Evolutionary conservation across 1,140 invertebrate genomes (phyloP), one percentile per base, ranked within the genome.

Genomic region (Cotesia vestalis): DNA sequence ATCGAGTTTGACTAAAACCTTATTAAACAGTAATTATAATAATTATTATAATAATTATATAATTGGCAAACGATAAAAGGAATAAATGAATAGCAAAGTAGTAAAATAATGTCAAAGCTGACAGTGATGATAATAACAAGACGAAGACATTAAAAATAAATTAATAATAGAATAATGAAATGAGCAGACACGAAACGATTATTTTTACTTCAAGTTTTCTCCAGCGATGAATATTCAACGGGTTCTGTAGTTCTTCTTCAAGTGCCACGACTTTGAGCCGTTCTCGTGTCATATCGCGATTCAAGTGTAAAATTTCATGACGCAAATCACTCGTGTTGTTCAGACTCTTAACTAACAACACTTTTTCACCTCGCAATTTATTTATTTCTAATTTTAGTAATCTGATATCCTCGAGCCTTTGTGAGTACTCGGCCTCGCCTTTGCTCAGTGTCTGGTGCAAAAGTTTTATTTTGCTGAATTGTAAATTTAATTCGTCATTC

Each of bases 171-270:
- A 72, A 40, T 40, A 64, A 17, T 46, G 40, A 46, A 46, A 46
- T 46, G 40, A 46, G 40, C 40, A 46, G 40, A 46, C 40, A 46
- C 40, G 40, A 46, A 46, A 46, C 11, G 40, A 46, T 46, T 46
- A 8, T 73, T 36, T 66, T 71, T 77, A 90, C 90, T 86, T 92
- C 89, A 34, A 95, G 84, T 81, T 92, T 91, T 71, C 92, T 85
- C 92, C 92, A 94, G 68, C 92, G 85, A 82, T 96, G 94, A 71
- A 95, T 90, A 83, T 96, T 96, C 77, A 95, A 89, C 0, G 94
- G 94, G 62, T 92, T 95, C 79, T 94, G 91, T 72, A 95, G 86
- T 75, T 94, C 93, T 72, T 94, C 92, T 79, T 95, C 92, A 4
- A 96, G 79, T 1, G 93, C 93, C 27, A 91, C 90, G 36, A 92